Percentiles rank a stretch among this genome's conserved stretches.
phyloP scores from a whole-genome alignment of 1,140 invertebrate species.

The Eueides isabella region DNA sequence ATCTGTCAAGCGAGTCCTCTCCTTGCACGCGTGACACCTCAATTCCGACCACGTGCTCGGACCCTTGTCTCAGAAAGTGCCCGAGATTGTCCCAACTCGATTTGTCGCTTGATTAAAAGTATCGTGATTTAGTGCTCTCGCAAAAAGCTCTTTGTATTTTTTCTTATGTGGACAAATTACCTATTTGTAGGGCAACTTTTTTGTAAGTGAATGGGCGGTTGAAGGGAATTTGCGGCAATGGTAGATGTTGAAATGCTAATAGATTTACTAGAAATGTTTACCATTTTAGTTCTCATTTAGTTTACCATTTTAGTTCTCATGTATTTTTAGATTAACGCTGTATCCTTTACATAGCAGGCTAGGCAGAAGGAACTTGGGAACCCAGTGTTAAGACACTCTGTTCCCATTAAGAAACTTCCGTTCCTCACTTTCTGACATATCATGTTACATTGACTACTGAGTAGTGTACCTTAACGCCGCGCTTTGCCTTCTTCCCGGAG shows the following conservation, averaged over 20 bases:
- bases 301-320: too few relatives aligned
- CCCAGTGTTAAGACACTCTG: too few relatives aligned
- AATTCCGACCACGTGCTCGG: conserved; percentile 29
- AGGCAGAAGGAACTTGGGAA: too few relatives aligned
- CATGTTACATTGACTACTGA: too few relatives aligned
- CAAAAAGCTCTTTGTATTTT: conserved; percentile 4
- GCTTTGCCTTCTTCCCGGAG: too few relatives aligned
- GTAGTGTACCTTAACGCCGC: too few relatives aligned
- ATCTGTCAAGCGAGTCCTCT: not conserved
- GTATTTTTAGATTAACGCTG: too few relatives aligned
- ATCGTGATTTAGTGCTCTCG: conserved; percentile 20
- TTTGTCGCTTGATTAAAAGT: conserved; percentile 30
- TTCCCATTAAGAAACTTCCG: too few relatives aligned
- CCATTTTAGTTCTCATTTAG: too few relatives aligned
- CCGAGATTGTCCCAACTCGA: conserved; percentile 18
- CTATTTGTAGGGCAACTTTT: not conserved
- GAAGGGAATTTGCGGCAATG: not conserved
- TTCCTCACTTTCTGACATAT: too few relatives aligned
- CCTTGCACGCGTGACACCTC: conserved; percentile 12
- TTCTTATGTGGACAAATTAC: conserved; percentile 2
- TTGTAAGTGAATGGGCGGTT: not conserved
- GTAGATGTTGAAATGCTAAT: not conserved
- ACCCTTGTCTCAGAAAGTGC: conserved; percentile 30
- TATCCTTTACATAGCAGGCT: too few relatives aligned
- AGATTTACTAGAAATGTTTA: too few relatives aligned